Evolutionary conservation across 2,797 vertebrate species (phyloP), one percentile per base, ranked within the genome.

Genomic region (Poecilia velifera): DNA sequence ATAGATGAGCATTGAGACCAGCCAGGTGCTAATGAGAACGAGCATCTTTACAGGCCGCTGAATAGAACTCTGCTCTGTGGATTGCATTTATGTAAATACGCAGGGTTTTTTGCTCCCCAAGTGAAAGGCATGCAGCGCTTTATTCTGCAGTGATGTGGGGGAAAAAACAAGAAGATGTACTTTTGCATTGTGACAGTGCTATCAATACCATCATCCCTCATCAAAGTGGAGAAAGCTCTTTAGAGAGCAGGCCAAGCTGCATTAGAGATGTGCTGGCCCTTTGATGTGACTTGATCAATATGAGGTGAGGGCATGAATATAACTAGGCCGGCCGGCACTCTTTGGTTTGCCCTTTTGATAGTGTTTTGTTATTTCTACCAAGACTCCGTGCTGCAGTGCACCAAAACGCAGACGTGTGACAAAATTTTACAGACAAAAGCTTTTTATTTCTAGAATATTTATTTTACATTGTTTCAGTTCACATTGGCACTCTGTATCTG

Each of bases 201-300:
- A 96, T 96, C 96, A 96, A 96, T 96, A 96, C 95, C 95, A 95
- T 95, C 93, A 95, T 93, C 91, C 93, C 84, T 90, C 95, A 96
- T 96, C 95, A 96, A 96, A 96, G 96, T 94, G 92, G 85, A 94
- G 93, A 94, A 95, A 93, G 93, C 94, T 95, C 94, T 96, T 95
- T 94, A 93, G 93, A 94, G 92, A 95, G 93, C 93, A 87, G 92
- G 91, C 91, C 87, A 95, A 94, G 91, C 93, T 94, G 93, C 96
- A 96, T 96, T 96, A 96, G 95, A 91, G 90, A 95, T 90, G 92
- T 76, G 81, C 87, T 83, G 84, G 84, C 78, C 90, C 95, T 96
- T 96, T 96, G 95, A 96, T 95, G 95, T 92, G 92, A 95, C 92
- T 95, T 96, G 94, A 96, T 96, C 96, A 96, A 96, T 96, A 96